A percentile compares a stretch with the other conserved stretches of the same genome.
phyloP scores from a whole-genome alignment of 2,113 vertebrate genomes.

The Salvelinus sp. region DNA sequence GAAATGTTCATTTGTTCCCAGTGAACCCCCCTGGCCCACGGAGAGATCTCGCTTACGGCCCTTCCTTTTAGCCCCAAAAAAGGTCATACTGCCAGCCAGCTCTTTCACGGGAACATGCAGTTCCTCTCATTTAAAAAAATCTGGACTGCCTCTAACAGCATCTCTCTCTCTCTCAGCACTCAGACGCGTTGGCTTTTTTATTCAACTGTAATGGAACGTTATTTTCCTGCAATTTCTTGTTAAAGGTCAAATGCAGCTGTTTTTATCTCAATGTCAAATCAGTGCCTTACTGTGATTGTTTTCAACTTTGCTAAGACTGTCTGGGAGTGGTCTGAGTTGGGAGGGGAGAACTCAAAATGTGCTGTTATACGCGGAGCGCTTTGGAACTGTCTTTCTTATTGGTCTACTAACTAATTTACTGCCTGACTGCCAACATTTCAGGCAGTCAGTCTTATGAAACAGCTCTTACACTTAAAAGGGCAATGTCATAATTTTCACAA shows the following conservation, averaged over 20 bases:
- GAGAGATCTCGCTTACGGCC: slow-evolving; percentile 30
- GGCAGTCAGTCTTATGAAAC: too few relatives aligned
- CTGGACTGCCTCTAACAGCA: slow-evolving; percentile 53
- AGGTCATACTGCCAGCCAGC: not conserved
- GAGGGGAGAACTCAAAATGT: too few relatives aligned
- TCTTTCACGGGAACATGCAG: slow-evolving; percentile 17
- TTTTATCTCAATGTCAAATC: not conserved
- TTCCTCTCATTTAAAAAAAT: slow-evolving; percentile 43
- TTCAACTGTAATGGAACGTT: slow-evolving; percentile 54
- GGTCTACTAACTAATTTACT: too few relatives aligned
- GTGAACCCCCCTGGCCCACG: slow-evolving; percentile 29
- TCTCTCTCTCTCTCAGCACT: slow-evolving; percentile 39
- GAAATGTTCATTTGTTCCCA: slow-evolving; percentile 45
- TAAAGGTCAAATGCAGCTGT: not conserved
- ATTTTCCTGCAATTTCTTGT: slow-evolving; percentile 56
- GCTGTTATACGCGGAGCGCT: too few relatives aligned
- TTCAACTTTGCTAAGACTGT: too few relatives aligned
- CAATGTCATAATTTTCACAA: too few relatives aligned
- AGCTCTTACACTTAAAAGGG: too few relatives aligned
- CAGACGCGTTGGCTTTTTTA: slow-evolving; percentile 36
- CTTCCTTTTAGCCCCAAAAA: slow-evolving; percentile 18
- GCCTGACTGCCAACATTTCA: too few relatives aligned
- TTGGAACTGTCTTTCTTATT: too few relatives aligned
- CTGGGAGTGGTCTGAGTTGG: too few relatives aligned
- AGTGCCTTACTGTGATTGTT: too few relatives aligned